Evolutionary conservation across 2,888 invertebrate genomes (phyloP).

Genomic region (Macropis europaea): DNA sequence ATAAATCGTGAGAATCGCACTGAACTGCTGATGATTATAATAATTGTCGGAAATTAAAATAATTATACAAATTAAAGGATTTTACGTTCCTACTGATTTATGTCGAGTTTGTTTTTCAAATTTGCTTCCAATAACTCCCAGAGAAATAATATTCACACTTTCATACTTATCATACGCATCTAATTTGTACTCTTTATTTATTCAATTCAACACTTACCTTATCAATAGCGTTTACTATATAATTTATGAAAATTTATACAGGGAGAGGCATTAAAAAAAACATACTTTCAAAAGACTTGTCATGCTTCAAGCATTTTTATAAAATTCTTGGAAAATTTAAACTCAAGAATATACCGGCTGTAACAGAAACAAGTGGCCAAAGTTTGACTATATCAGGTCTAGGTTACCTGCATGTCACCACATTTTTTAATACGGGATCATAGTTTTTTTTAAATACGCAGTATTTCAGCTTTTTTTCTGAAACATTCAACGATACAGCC

Average conservation of each 20-base stretch:
- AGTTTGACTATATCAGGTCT: too few relatives aligned
- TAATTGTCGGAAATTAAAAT: neutral
- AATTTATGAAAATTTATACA: conserved; percentile 16
- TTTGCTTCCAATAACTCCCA: conserved; percentile 1
- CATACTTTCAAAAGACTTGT: conserved; percentile 2
- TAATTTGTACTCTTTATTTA: conserved; percentile 31
- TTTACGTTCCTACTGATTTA: neutral
- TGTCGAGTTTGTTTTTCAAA: neutral
- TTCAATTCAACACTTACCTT: conserved; percentile 56
- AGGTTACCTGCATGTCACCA: too few relatives aligned
- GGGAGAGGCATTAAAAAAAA: conserved; percentile 12
- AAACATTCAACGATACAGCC: too few relatives aligned
- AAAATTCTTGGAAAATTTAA: too few relatives aligned
- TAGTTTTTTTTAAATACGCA: too few relatives aligned
- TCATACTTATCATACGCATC: conserved; percentile 7
- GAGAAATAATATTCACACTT: conserved; percentile 10
- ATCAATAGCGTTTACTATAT: conserved; percentile 27
- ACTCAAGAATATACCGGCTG: too few relatives aligned
- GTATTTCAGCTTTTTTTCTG: too few relatives aligned
- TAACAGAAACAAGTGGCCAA: too few relatives aligned
- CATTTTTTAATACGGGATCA: too few relatives aligned
- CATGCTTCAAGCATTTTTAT: too few relatives aligned
- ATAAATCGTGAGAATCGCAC: neutral
- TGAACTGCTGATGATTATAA: conserved; percentile 4
- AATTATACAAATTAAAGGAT: neutral